Conservation (phyloP, 2,113 vertebrate genomes). For the Gymnogyps californianus region DNA sequence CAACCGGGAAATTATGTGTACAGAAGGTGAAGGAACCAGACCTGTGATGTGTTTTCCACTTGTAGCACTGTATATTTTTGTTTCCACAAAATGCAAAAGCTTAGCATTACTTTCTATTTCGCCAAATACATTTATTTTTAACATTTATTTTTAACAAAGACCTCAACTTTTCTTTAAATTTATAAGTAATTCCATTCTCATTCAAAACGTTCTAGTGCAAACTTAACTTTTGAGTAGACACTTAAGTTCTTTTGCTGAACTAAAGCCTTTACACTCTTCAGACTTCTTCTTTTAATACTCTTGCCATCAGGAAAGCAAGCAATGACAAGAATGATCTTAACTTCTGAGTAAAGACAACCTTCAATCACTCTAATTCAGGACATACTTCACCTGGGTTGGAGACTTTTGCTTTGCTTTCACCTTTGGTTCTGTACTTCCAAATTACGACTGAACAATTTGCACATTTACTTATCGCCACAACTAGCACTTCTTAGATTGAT, state of each 20-base stretch:
- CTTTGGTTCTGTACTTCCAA: not conserved
- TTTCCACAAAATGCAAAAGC: not conserved
- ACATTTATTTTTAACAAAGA: not conserved
- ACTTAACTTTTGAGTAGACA: not conserved
- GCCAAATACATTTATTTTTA: not conserved
- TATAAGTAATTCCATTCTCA: not conserved
- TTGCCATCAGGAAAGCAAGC: not conserved
- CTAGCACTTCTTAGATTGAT: not conserved
- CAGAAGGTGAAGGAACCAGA: not conserved
- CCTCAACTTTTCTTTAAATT: not conserved
- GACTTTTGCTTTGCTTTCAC: not conserved
- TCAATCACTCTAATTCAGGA: not conserved
- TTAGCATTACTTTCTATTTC: not conserved
- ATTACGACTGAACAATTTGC: not conserved
- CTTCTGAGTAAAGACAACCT: not conserved
- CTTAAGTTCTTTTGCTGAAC: not conserved
- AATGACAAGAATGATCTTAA: not conserved
- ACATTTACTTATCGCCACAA: not conserved
- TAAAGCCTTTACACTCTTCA: not conserved
- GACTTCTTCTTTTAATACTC: not conserved
- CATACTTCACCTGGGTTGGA: not conserved
- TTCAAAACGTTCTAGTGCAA: not conserved
- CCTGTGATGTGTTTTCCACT: rapidly evolving
- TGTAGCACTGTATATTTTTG: not conserved
- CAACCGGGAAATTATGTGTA: not conserved